phyloP scores from a whole-genome alignment of 2,113 vertebrate species.

The Peromyscus leucopus region DNA sequence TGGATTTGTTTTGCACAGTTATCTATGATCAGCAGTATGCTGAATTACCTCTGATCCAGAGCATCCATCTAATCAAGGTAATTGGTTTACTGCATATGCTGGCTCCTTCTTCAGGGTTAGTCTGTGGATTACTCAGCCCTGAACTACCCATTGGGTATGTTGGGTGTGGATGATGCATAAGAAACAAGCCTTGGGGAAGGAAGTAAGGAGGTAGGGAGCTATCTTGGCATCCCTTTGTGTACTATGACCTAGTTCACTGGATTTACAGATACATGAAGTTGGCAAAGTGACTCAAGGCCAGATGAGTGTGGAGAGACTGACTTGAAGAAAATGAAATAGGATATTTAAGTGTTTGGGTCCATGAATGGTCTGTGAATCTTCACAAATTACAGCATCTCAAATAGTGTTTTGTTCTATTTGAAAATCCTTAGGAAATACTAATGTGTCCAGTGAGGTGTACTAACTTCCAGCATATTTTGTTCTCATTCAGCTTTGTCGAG shows the following conservation, averaged over 20 bases:
- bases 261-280: not conserved
- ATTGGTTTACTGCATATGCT: not conserved
- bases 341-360: not conserved
- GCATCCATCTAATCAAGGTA: not conserved
- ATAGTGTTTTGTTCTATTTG: not conserved
- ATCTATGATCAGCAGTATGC: not conserved
- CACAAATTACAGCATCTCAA: not conserved
- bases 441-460: not conserved
- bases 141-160: no score
- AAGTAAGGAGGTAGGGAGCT: not conserved
- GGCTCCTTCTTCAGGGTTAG: not conserved
- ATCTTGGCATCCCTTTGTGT: no score
- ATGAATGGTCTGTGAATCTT: not conserved
- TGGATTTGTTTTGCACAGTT: not conserved
- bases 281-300: not conserved
- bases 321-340: constrained; percentile 2
- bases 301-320: not conserved
- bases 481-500: not conserved
- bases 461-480: not conserved
- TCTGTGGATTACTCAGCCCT: not conserved
- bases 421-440: not conserved
- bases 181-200: not conserved
- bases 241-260: not conserved
- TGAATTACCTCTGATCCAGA: not conserved
- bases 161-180: no score